phyloP scores from a whole-genome alignment of 2,888 invertebrate species.

The Meloe dianella region DNA sequence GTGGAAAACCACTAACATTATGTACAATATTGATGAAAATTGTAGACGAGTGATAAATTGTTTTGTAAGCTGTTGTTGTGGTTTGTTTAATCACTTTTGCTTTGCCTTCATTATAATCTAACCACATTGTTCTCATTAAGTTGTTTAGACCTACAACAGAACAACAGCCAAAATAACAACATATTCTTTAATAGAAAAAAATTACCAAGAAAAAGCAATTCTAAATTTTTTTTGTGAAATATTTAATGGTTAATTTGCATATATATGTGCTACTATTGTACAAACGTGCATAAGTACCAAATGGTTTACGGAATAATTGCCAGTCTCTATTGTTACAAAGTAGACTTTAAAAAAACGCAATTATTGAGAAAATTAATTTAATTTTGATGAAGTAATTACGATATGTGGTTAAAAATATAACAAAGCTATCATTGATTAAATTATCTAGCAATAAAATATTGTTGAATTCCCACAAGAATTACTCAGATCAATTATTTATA shows the following conservation, averaged over 20 bases:
- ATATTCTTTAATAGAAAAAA: constrained; percentile 15
- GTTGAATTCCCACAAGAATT: no score
- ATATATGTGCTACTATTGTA: constrained; percentile 20
- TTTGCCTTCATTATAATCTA: constrained; percentile 29
- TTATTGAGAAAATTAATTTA: not conserved
- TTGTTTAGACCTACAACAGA: constrained; percentile 27
- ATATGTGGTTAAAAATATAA: no score
- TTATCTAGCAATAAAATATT: no score
- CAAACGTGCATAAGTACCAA: constrained; percentile 21
- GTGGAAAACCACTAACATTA: not conserved
- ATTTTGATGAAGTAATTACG: no score
- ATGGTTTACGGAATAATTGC: constrained; percentile 5
- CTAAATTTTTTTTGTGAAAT: constrained; percentile 12
- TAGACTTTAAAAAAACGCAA: not conserved
- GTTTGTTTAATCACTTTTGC: constrained; percentile 28
- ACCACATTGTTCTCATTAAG: constrained; percentile 31
- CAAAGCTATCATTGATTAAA: no score
- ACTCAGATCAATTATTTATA: no score
- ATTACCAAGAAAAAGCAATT: constrained; percentile 11
- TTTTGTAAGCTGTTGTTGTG: constrained; percentile 25
- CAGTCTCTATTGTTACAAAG: not conserved
- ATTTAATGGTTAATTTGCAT: constrained; percentile 27
- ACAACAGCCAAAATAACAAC: constrained; percentile 18
- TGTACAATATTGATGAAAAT: not conserved
- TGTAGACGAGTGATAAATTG: constrained; percentile 23